phyloP scores from a whole-genome alignment of 2,797 vertebrate genomes.

The Orientallactaga sibirica region DNA sequence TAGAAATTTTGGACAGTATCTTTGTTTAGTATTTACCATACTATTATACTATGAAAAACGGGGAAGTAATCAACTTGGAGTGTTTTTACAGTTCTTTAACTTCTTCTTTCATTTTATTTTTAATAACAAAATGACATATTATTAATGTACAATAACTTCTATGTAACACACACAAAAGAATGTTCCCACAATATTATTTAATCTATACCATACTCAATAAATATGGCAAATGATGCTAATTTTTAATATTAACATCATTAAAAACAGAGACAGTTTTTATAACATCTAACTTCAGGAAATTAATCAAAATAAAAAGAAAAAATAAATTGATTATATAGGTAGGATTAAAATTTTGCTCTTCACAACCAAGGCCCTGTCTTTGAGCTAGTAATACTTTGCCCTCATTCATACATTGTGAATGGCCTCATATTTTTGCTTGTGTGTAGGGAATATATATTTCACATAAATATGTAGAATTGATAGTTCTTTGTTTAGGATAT shows the following conservation, averaged over 20 bases:
- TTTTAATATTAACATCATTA: not conserved
- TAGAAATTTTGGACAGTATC: not conserved
- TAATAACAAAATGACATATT: not conserved
- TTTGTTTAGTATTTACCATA: not conserved
- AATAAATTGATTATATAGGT: not conserved
- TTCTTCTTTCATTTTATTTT: not conserved
- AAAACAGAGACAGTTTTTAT: not conserved
- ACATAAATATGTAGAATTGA: not conserved
- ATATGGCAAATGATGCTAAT: not conserved
- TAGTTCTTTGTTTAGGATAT: not conserved
- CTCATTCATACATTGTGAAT: not conserved
- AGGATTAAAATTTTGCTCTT: not conserved
- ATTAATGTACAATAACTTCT: not conserved
- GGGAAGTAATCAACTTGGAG: not conserved
- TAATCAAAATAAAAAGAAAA: not conserved
- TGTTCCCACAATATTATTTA: not conserved
- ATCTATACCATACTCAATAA: not conserved
- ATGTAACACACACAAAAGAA: too few species aligned
- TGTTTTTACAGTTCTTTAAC: not conserved
- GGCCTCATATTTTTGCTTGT: slow-evolving; percentile 32
- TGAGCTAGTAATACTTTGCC: not conserved
- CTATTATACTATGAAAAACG: not conserved
- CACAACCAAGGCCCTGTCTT: not conserved
- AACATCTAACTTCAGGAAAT: not conserved
- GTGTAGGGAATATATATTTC: not conserved